Conservation (phyloP, 2,797 vertebrate species). For the Channallabes apus region DNA sequence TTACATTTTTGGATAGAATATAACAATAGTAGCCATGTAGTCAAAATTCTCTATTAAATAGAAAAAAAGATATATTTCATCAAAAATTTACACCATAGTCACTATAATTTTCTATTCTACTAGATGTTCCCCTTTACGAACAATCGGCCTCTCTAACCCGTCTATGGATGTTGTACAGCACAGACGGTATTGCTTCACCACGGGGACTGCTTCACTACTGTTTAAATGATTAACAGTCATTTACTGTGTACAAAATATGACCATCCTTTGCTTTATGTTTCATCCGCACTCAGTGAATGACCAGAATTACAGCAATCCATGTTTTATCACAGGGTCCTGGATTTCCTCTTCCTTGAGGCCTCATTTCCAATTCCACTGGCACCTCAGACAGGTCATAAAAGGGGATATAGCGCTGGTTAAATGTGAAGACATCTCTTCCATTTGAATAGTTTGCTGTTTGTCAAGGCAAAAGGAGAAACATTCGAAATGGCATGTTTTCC, state of each 20-base stretch:
- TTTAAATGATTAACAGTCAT: conserved; percentile 92
- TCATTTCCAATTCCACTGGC: conserved; percentile 65
- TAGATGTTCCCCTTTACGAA: conserved; percentile 89
- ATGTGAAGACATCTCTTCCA: conserved; percentile 68
- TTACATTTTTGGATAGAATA: conserved; percentile 81
- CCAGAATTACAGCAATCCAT: conserved; percentile 61
- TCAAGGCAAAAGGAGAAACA: conserved; percentile 72
- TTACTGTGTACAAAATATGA: conserved; percentile 83
- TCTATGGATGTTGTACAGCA: conserved; percentile 95
- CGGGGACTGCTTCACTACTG: conserved; percentile 90
- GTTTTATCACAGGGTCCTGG: conserved; percentile 66
- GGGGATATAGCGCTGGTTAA: conserved; percentile 64
- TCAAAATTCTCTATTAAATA: conserved; percentile 90
- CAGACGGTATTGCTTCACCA: conserved; percentile 97
- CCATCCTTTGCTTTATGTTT: conserved; percentile 65
- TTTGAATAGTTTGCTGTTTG: conserved; percentile 61
- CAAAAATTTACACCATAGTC: conserved; percentile 95
- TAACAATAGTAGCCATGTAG: conserved; percentile 79
- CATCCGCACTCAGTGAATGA: conserved; percentile 66
- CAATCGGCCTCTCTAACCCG: conserved; percentile 88
- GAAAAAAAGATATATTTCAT: conserved; percentile 91
- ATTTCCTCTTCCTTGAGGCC: conserved; percentile 61
- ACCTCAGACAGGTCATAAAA: conserved; percentile 63
- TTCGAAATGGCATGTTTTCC: conserved; percentile 71
- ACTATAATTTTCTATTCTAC: conserved; percentile 95